Evolutionary conservation across 2,113 vertebrate species (phyloP), one percentile per base, ranked within the genome.

Genomic region (Pyrgilauda ruficollis): DNA sequence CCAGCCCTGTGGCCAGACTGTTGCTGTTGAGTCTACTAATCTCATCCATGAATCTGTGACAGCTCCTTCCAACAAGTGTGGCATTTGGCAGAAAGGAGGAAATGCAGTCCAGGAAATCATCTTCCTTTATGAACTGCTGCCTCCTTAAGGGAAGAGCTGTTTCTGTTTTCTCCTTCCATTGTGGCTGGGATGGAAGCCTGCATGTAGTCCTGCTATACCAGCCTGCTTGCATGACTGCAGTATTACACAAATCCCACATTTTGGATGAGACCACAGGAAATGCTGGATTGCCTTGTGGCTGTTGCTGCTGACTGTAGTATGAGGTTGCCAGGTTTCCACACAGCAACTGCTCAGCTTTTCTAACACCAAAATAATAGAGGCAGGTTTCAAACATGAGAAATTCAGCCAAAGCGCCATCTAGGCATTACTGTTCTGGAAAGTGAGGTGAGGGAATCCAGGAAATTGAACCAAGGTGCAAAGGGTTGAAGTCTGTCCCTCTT

Each of bases 101-200:
- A 46, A 56, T 0, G 0, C 1, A 0, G 31, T 22, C 46, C 41
- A 50, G 64, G 47, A 88, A 76, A 67, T 13, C 14, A 59, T 20
- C 22, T 63, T 89, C 2, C 2, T 46, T 93, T 76, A 61, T 26
- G 8, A 91, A 58, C 24, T 68, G 37, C 62, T 76, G 63, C 78
- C n/a, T 90, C 28, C 39, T 28, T 69, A 69, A 30, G 35, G 35
- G 67, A 73, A 41, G 55, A 73, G 5, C 3, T 39, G 26, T 28
- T 89, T 37, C 55, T 86, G 18, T 0, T 69, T 69, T 58, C 61
- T 53, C 68, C 24, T 43, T 84, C 39, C 33, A 8, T 50, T 0
- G 0, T 59, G 50, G 27, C 69, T 68, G 28, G 53, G 33, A 17
- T 50, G 47, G 64, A 80, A 82, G 31, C 47, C 33, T 50, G 30